Evolutionary conservation across 2,888 invertebrate genomes (phyloP), one percentile per base, ranked within the genome.

Genomic region (Drosophila anomelani): DNA sequence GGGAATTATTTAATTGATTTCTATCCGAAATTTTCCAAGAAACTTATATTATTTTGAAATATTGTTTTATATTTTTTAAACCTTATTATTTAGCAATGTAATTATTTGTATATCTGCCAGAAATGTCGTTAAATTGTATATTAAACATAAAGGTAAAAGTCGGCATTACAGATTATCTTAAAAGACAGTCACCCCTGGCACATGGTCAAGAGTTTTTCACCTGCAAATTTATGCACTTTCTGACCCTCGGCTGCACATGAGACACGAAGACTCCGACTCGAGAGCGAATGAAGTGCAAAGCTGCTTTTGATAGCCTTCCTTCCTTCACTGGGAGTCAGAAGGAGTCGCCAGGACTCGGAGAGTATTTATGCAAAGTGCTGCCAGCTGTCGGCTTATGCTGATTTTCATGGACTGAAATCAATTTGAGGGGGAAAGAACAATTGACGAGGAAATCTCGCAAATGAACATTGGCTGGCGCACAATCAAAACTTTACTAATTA

Each of bases 401-500:
- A 87, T 83, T 68, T 82, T 46, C 67, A 82, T 68, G 82, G 57
- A 69, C 56, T 60, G 68, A 81, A 84, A 85, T 88, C 87, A 85
- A 87, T 88, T 88, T 75, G 32, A 29, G 12, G 4, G 23, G 36
- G n/a, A 54, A n/a, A 20, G 34, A 53, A 53, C 51, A 53, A 53
- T 53, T 47, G 36, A 23, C 59, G 63, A 51, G 66, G 57, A 53
- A 56, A 61, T 66, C 43, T 60, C 58, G 59, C 75, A 75, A 85
- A 78, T 82, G 76, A 69, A 76, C 71, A 71, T 68, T 74, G 68
- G 55, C 59, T 70, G 71, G 59, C 60, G 75, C 60, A 86, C 89
- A 86, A 87, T 85, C 88, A 90, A 89, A 91, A 90, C 91, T 90
- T 90, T 90, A 88, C 91, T 90, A 90, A 90, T 91, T 90, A 90